These are phyloP conservation scores for Eidolon helvum DNA, from an alignment of 2,113 vertebrate species.

Conservation along the genomic window DNA sequence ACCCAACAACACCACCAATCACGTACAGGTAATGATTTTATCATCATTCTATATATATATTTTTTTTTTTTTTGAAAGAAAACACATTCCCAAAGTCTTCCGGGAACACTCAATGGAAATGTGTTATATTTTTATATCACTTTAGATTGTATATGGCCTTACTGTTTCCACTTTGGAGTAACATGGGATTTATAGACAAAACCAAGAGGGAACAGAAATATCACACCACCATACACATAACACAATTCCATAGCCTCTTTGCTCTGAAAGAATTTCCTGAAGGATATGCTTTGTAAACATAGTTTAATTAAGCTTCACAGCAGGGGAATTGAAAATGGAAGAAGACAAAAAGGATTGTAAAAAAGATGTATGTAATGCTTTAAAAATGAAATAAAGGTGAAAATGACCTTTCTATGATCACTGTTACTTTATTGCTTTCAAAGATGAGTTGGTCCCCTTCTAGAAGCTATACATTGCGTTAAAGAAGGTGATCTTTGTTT, in stretches of 20 bases:
- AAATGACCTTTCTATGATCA: not conserved
- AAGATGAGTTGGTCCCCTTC: not conserved
- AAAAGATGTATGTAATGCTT: not conserved
- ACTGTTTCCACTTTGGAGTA: not conserved
- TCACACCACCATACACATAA: not conserved
- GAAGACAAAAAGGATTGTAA: not conserved
- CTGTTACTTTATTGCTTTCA: not conserved
- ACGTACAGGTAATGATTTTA: not conserved
- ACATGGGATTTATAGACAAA: not conserved
- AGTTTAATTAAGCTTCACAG: slow-evolving; percentile 48
- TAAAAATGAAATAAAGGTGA: not conserved
- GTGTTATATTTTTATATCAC: not conserved
- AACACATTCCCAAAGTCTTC: not conserved
- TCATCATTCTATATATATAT: not conserved
- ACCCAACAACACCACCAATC: not conserved
- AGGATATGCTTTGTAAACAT: slow-evolving; percentile 10
- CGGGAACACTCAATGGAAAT: not conserved
- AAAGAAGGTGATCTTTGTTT: not conserved
- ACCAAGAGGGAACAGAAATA: not conserved
- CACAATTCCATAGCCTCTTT: not conserved
- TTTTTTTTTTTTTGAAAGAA: not conserved
- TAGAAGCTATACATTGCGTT: not conserved
- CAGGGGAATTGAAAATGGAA: not conserved
- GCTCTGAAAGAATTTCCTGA: not conserved
- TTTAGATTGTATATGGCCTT: slow-evolving; percentile 28